These are phyloP conservation scores for Leptinotarsa haldemani DNA, from an alignment of 2,888 invertebrate species.

Conservation along the genomic window DNA sequence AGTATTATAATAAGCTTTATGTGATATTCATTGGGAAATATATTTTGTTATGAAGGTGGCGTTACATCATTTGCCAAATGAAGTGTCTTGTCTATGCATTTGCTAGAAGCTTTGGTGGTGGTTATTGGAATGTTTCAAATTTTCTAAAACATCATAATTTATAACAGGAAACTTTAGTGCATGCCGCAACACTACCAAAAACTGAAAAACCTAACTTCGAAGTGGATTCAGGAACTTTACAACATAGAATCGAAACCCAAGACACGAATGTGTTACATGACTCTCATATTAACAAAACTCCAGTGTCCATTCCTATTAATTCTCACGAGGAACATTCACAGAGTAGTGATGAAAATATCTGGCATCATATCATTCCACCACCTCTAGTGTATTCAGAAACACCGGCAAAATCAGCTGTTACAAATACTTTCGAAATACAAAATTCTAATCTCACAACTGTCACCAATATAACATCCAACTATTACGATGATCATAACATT, in stretches of 20 bases:
- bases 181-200: slow-evolving; percentile 60
- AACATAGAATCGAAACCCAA: slow-evolving; percentile 25
- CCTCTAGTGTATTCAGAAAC: slow-evolving; percentile 39
- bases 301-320: slow-evolving; percentile 18
- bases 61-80: slow-evolving; percentile 37
- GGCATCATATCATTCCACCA: slow-evolving; percentile 36
- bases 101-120: slow-evolving; percentile 42
- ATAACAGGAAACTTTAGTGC: slow-evolving; percentile 52
- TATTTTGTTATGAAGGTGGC: slow-evolving; percentile 59
- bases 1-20: slow-evolving; percentile 51
- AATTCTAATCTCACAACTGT: slow-evolving; percentile 27
- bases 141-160: slow-evolving; percentile 42
- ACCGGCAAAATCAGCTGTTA: neutral
- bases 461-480: slow-evolving; percentile 35
- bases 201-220: slow-evolving; percentile 50
- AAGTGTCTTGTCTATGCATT: slow-evolving; percentile 40
- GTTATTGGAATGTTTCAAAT: slow-evolving; percentile 26
- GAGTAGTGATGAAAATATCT: neutral
- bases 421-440: slow-evolving; percentile 28
- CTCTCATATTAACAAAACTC: slow-evolving; percentile 22
- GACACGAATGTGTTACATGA: slow-evolving; percentile 20
- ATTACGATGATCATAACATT: slow-evolving; percentile 23
- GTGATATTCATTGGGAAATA: slow-evolving; percentile 62
- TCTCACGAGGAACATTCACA: slow-evolving; percentile 11
- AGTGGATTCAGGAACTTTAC: slow-evolving; percentile 52